phyloP scores from a whole-genome alignment of 2,888 invertebrate species.

The Elysia crispata region DNA sequence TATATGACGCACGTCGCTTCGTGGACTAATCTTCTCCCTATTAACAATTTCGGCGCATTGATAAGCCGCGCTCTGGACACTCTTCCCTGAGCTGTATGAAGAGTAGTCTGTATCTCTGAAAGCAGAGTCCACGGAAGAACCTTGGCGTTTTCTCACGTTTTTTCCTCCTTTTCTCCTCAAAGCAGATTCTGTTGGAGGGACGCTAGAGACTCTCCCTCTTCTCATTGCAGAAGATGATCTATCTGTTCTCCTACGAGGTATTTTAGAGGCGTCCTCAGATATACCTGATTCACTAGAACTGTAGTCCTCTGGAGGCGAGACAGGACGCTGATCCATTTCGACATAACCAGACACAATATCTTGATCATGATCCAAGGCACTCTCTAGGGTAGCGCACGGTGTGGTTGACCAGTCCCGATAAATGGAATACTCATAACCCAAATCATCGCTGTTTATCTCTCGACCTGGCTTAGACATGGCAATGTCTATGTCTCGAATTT shows the following conservation, averaged over 20 bases:
- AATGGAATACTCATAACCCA: too few relatives aligned
- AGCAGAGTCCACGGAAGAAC: conserved; percentile 54
- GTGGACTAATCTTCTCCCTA: too few relatives aligned
- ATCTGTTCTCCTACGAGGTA: conserved; percentile 36
- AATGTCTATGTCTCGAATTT: background rate
- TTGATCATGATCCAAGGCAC: too few relatives aligned
- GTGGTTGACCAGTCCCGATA: background rate
- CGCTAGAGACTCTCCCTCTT: background rate
- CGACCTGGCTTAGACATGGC: background rate
- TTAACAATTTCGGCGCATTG: too few relatives aligned
- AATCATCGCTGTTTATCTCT: background rate
- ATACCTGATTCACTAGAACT: conserved; percentile 57
- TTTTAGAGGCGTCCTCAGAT: conserved; percentile 44
- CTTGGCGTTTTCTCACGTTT: conserved; percentile 35
- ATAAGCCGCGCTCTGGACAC: background rate
- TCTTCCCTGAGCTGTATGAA: conserved; percentile 48
- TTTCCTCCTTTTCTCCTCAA: background rate
- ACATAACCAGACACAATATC: background rate
- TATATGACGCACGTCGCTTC: too few relatives aligned
- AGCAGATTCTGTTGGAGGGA: too few relatives aligned
- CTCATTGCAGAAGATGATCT: background rate
- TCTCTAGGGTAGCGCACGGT: background rate
- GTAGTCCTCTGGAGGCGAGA: conserved; percentile 52
- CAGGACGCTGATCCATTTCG: conserved; percentile 21
- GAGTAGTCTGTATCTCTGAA: conserved; percentile 53